Evolutionary conservation across 2,888 invertebrate species (phyloP), one percentile per base, ranked within the genome.

Genomic region (Chloroclysta siterata): DNA sequence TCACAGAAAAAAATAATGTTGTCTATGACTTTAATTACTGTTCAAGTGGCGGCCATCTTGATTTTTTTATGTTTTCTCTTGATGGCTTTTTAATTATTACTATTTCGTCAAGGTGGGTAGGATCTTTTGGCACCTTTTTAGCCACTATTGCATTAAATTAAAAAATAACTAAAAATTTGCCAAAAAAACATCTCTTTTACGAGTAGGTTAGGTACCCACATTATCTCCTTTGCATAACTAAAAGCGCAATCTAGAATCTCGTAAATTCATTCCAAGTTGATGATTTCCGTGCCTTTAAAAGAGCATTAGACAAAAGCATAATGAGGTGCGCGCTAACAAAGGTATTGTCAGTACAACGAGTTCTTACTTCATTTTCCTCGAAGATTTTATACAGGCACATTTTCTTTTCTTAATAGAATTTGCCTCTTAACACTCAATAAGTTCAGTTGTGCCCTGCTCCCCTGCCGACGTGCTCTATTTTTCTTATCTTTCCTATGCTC

Each of bases 341-440:
- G 70, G 68, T 67, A 66, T 72, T 67, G 71, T 72, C 63, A 41
- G 61, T 51, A 58, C 36, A 39, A 39, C 51, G 59, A 71, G 68
- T 68, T 65, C 61, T 47, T 62, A 60, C 56, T 67, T 66, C 66
- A 65, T 68, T 70, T 61, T 66, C 58, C 47, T 14, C 55, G 59
- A 58, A 63, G 55, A 48, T 66, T 69, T 65, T 65, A 69, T 63
- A 59, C 62, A 68, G 62, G 62, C 66, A 60, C 65, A 65, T 66
- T 70, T 68, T 68, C 53, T 44, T 57, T 61, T 56, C 60, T 62
- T 70, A 72, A 72, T 69, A 70, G 65, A 70, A 68, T 69, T 72
- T 65, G 70, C 67, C 61, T 70, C 58, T 70, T 69, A 70, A 67
- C 67, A 68, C 68, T 67, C 70, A 63, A 67, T 69, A 70, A 62